Base-by-base conservation (phyloP, 1,140 invertebrate species). In the Agrilus planipennis region DNA sequence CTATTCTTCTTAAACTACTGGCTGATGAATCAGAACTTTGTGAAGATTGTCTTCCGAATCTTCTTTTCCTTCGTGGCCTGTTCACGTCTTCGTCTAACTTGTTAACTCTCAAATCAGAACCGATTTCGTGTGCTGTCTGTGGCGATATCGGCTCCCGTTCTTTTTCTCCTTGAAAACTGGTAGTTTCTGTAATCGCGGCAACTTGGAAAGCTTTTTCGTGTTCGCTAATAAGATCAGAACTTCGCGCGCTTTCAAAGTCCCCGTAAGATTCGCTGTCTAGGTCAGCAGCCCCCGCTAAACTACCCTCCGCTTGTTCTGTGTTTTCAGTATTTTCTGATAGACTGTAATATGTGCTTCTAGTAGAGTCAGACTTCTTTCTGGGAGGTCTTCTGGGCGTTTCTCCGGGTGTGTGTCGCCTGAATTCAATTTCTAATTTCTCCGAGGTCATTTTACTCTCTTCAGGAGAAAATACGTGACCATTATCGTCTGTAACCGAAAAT, bases 401-500 rank as follows among this genome's bases (percentile, higher is more conserved):
- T 28, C 54, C 45, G 19, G 47, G 44, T n/a, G 42, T 50, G 7
- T 51, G 59, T 10, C 50, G 46, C 4, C 63, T 50, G n/a, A n/a
- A n/a, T n/a, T 62, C 61, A n/a, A 57, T 53, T 45, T 58, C 59
- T 6, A 63, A 44, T 44, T 58, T 58, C 29, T 64, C 59, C 4
- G 50, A 57, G 10, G 51, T 51, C 12, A 17, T 5, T 7, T 14
- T 14, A 2, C 15, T 17, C 6, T 9, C 9, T 12, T 57, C 51
- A 23, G 69, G 70, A 10, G 61, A 55, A 42, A 60, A 58, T 7
- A 58, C 51, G 17, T 63, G 57, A 17, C 53, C 62, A 46, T 67
- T 67, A 57, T 79, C 76, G 51, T 79, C 79, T 25, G 78, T 79
- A 35, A 84, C 75, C 9, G 75, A 74, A 9, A 81, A 85, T 34